Evolutionary conservation across 2,113 vertebrate genomes (phyloP).

Genomic region (Semnornis frantzii): DNA sequence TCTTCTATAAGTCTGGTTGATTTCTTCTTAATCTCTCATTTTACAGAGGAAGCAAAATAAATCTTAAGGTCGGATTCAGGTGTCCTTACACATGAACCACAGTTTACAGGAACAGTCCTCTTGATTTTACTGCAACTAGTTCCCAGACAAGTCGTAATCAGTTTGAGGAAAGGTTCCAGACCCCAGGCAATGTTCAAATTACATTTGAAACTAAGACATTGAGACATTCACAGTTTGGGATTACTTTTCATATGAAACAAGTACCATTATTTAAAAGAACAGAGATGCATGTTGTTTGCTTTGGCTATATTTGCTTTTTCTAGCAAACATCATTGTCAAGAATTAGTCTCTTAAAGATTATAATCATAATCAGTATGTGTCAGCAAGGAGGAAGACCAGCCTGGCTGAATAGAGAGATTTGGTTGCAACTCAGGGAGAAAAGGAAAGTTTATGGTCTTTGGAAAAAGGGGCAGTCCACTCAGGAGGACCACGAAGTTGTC

Average conservation of each 20-base stretch:
- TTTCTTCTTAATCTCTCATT: background rate
- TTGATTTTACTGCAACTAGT: background rate
- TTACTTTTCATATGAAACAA: background rate
- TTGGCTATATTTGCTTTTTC: background rate
- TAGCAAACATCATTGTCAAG: background rate
- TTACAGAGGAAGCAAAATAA: background rate
- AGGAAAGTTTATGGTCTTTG: too few species aligned
- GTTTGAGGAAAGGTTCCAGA: background rate
- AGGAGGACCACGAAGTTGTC: too few species aligned
- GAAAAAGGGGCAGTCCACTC: too few species aligned
- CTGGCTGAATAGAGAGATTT: too few species aligned
- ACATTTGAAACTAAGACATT: background rate
- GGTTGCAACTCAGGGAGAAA: too few species aligned
- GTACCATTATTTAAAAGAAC: background rate
- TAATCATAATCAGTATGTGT: background rate
- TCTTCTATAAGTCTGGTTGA: background rate
- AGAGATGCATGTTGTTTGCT: background rate
- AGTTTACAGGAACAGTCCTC: background rate
- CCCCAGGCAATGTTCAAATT: background rate
- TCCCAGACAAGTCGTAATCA: constrained; percentile 4
- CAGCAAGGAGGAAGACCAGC: too few species aligned
- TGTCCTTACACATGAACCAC: background rate
- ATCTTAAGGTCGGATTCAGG: background rate
- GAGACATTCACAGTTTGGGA: background rate
- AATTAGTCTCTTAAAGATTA: background rate